Evolutionary conservation across 2,113 vertebrate genomes (phyloP).

Genomic region (Lutjanus erythropterus): DNA sequence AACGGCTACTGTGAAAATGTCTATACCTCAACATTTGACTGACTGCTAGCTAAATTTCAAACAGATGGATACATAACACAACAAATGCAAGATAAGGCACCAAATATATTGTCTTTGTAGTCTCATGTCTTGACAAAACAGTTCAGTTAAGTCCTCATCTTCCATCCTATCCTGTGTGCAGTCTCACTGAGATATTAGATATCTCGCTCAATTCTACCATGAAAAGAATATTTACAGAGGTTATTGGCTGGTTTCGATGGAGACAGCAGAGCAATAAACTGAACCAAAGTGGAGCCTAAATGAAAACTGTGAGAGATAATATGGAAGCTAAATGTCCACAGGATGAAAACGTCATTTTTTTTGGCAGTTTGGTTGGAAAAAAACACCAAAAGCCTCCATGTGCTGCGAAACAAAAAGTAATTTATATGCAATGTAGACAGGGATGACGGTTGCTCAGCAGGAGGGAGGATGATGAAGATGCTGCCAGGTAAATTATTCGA

Average conservation of each 20-base stretch:
- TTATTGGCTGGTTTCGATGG: not conserved
- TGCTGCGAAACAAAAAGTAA: not conserved
- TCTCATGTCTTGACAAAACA: not conserved
- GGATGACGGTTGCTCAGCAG: not conserved
- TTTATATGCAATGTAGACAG: not conserved
- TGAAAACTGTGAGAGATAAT: not conserved
- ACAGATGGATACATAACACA: not conserved
- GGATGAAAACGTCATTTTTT: not conserved
- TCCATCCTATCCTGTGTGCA: not conserved
- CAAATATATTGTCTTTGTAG: not conserved
- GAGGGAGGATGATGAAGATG: not conserved
- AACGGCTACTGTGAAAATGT: too few relatives aligned
- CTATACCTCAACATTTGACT: not conserved
- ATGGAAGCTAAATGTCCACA: not conserved
- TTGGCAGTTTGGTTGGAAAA: not conserved
- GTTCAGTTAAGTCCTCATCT: not conserved
- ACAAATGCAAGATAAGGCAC: not conserved
- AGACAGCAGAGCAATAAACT: not conserved
- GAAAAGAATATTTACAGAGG: not conserved
- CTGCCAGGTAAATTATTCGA: conserved; percentile 8
- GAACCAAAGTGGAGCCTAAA: not conserved
- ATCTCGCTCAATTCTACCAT: not conserved
- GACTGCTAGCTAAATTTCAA: not conserved
- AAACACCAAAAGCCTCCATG: not conserved
- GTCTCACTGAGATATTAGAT: not conserved